Percentiles rank a stretch among this genome's conserved stretches.
Conservation (phyloP, 2,797 vertebrate genomes). For the Sebastes hubbsi region DNA sequence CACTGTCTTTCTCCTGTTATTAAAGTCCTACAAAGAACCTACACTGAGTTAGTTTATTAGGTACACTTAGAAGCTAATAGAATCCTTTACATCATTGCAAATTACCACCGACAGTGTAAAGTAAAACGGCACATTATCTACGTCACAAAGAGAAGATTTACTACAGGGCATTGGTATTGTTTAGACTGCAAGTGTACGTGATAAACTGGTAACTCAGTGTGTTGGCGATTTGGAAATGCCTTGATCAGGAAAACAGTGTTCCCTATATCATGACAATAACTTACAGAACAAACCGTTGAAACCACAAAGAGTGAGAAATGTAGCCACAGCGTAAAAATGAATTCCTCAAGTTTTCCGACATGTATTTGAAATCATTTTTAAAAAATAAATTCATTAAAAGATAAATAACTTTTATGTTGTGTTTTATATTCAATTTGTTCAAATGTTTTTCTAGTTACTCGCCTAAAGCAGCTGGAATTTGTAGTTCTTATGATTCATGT, state of each 20-base stretch:
- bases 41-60: constrained; percentile 7
- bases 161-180: constrained; percentile 5
- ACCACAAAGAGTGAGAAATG: constrained; percentile 28
- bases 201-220: constrained; percentile 2
- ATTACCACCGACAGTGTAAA: background rate
- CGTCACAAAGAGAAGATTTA: background rate
- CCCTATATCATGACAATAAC: constrained; percentile 19
- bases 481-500: background rate
- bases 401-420: constrained; percentile 4
- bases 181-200: background rate
- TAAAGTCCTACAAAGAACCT: constrained; percentile 18
- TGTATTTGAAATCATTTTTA: constrained; percentile 69
- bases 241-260: constrained; percentile 62
- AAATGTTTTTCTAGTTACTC: background rate
- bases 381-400: constrained; percentile 74
- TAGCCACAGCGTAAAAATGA: constrained; percentile 33
- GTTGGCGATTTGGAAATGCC: constrained; percentile 47
- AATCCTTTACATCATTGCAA: background rate
- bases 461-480: background rate
- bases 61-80: background rate
- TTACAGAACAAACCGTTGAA: constrained; percentile 27
- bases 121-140: rapidly evolving
- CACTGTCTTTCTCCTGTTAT: constrained; percentile 51
- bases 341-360: constrained; percentile 48
- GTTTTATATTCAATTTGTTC: background rate